Evolutionary conservation across 2,113 vertebrate species (phyloP).

Genomic region (Callocephalon fimbriatum): DNA sequence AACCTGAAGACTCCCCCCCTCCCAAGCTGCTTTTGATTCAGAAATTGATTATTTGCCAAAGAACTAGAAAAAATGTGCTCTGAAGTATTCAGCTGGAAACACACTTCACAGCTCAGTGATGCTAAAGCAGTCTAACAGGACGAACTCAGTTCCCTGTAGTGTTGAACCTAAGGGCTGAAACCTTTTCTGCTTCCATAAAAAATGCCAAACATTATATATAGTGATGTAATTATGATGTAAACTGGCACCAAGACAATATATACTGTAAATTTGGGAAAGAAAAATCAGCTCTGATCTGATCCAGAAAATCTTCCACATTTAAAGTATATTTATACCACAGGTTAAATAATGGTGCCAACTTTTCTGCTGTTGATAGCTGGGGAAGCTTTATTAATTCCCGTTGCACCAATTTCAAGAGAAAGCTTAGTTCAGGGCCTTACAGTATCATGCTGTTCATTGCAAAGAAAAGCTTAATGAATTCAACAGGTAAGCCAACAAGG

Average conservation of each 20-base stretch:
- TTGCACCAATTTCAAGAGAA: not conserved
- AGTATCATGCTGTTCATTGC: not conserved
- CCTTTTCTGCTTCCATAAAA: not conserved
- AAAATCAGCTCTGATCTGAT: not conserved
- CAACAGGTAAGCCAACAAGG: conserved; percentile 18
- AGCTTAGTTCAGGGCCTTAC: not conserved
- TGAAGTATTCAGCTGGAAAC: not conserved
- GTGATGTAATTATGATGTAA: conserved; percentile 39
- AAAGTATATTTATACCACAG: not conserved
- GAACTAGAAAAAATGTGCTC: not conserved
- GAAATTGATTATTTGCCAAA: not conserved
- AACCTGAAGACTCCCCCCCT: accelerated
- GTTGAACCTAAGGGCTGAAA: not conserved
- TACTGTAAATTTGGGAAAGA: not conserved
- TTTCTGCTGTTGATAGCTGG: not conserved
- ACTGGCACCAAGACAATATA: not conserved
- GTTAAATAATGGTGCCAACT: not conserved
- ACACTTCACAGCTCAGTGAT: not conserved
- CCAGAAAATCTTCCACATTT: not conserved
- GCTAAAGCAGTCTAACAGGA: not conserved
- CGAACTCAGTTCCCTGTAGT: not conserved
- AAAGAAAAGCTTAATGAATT: conserved; percentile 29
- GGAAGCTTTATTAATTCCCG: not conserved
- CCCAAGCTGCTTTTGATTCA: not conserved
- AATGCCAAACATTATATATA: not conserved